These are phyloP conservation scores for Psilanteris sp. DNA, from an alignment of 1,140 invertebrate species.

Conservation along the genomic window DNA sequence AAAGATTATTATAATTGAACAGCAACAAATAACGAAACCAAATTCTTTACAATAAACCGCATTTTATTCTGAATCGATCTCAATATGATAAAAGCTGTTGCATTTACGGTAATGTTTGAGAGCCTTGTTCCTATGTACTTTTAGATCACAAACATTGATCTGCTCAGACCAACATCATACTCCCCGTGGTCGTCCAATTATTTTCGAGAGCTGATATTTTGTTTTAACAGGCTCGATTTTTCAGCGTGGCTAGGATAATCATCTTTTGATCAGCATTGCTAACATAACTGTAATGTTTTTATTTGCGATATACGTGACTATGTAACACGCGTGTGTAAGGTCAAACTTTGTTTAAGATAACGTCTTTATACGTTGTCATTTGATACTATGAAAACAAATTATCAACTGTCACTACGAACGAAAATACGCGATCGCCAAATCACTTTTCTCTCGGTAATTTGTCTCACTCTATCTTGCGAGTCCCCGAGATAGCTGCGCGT, in stretches of 20 bases:
- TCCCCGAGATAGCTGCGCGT: slow-evolving; percentile 1
- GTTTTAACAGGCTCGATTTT: slow-evolving; percentile 62
- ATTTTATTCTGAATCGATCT: slow-evolving; percentile 52
- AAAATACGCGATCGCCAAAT: slow-evolving; percentile 12
- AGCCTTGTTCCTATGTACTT: slow-evolving; percentile 61
- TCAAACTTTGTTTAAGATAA: slow-evolving; percentile 69
- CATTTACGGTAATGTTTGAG: slow-evolving; percentile 65
- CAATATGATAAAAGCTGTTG: slow-evolving; percentile 51
- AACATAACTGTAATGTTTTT: slow-evolving; percentile 68
- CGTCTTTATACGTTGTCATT: slow-evolving; percentile 41
- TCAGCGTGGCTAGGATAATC: slow-evolving; percentile 63
- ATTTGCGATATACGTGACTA: slow-evolving; percentile 46
- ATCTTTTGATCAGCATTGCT: slow-evolving; percentile 68
- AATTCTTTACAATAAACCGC: slow-evolving; percentile 30
- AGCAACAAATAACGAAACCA: slow-evolving; percentile 35
- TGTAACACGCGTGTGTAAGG: slow-evolving; percentile 62
- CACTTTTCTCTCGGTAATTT: slow-evolving; percentile 7
- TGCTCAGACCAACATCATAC: slow-evolving; percentile 54
- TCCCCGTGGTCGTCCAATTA: slow-evolving; percentile 69
- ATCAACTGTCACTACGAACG: slow-evolving; percentile 2
- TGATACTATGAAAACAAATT: slow-evolving; percentile 30
- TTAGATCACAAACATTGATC: slow-evolving; percentile 62
- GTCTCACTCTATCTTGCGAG: slow-evolving; percentile 10
- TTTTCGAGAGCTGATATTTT: slow-evolving; percentile 68
- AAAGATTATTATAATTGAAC: slow-evolving; percentile 24